Evolutionary conservation across 1,140 invertebrate genomes (phyloP), one percentile per base, ranked within the genome.

Genomic region (Dendrolimus kikuchii): DNA sequence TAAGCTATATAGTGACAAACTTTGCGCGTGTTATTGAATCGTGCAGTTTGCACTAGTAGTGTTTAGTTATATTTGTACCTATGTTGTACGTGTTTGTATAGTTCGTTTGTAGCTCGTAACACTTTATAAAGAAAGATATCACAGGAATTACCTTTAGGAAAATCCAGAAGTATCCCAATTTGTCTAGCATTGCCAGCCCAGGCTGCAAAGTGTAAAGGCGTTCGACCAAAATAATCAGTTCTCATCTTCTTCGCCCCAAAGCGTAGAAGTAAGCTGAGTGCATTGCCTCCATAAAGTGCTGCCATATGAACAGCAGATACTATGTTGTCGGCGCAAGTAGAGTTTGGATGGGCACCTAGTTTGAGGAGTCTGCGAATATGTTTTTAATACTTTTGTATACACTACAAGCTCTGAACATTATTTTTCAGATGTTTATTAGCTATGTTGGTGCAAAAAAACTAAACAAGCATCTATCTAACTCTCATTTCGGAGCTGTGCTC

Each of bases 191-290:
- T 57, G 4, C 71, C 77, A 1, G 59, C 55, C 62, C 68, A 81
- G 0, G 74, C 67, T 4, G 78, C 77, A 5, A 81, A 49, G 49
- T 86, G 77, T 7, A 80, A 43, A 2, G 76, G 67, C 8, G 68
- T 75, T 7, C 75, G 49, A 7, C 74, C 77, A n/a, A 60, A 43
- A 4, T 42, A 48, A 56, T 81, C 77, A 9, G 55, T 37, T 7
- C 60, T 53, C 40, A 53, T 36, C 8, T 58, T 50, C 10, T 68
- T 52, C 5, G 71, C 71, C 5, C 69, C 71, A 5, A 47, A 46
- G 0, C 49, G 50, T 2, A 83, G n/a, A 0, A 86, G 54, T 1
- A 62, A 10, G 4, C 51, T 6, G 5, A 79, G 60, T 10, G 73
- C 66, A 36, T 66, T 60, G 5, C 46, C 49, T n/a, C 69, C 44